Percentiles rank a stretch among this genome's conserved stretches.
Evolutionary conservation across 2,113 vertebrate genomes (phyloP).

Genomic region (Myotis davidii): DNA sequence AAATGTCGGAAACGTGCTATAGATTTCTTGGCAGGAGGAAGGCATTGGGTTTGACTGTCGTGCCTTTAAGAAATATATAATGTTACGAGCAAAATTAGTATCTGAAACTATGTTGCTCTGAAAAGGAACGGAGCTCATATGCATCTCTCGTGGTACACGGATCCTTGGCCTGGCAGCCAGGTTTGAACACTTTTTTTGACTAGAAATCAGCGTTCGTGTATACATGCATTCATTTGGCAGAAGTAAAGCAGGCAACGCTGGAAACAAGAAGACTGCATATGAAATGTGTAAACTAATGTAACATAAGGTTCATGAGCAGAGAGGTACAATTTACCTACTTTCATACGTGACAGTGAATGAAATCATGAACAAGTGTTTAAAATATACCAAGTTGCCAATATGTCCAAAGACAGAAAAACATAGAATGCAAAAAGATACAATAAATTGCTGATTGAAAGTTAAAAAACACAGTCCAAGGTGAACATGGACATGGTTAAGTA

Average conservation of each 20-base stretch:
- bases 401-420: background rate
- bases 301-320: slow-evolving; percentile 19
- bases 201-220: slow-evolving; percentile 68
- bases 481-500: background rate
- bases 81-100: slow-evolving; percentile 75
- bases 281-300: background rate
- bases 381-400: background rate
- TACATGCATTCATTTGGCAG: slow-evolving; percentile 72
- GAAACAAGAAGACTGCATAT: slow-evolving; percentile 20
- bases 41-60: slow-evolving; percentile 59
- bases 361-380: background rate
- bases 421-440: background rate
- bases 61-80: slow-evolving; percentile 60
- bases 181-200: slow-evolving; percentile 59
- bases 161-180: slow-evolving; percentile 52
- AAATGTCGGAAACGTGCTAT: slow-evolving; percentile 78
- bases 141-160: slow-evolving; percentile 50
- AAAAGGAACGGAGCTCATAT: slow-evolving; percentile 51
- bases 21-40: slow-evolving; percentile 71
- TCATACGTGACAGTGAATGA: background rate
- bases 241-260: slow-evolving; percentile 50
- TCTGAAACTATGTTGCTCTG: slow-evolving; percentile 65
- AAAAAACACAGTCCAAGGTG: background rate
- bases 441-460: slow-evolving; percentile 13
- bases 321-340: slow-evolving; percentile 17